Percentiles rank a stretch among this genome's conserved stretches.
Evolutionary conservation across 2,797 vertebrate genomes (phyloP).

Genomic region (Cossypha niveicapilla): DNA sequence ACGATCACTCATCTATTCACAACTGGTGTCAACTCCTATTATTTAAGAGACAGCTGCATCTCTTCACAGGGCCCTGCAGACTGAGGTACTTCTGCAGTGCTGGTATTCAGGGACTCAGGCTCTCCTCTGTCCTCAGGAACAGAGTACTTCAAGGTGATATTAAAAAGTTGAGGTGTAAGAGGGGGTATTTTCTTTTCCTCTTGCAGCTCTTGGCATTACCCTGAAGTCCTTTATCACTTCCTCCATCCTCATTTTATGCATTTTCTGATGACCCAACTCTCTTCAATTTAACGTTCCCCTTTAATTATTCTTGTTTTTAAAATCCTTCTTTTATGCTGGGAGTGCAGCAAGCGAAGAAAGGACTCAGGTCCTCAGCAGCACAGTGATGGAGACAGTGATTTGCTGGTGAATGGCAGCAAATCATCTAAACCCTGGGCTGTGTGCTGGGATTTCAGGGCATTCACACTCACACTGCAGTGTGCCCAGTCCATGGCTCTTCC

Average conservation of each 20-base stretch:
- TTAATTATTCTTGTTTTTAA: background rate
- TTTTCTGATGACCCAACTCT: background rate
- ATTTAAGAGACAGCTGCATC: conserved; percentile 14
- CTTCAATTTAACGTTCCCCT: background rate
- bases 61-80: background rate
- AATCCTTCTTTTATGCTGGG: background rate
- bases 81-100: background rate
- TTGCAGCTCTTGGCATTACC: background rate
- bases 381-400: background rate
- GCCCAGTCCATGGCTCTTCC: background rate
- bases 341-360: background rate
- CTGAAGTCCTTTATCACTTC: background rate
- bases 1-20: conserved; percentile 24
- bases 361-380: background rate
- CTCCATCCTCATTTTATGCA: background rate
- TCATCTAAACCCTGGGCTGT: background rate
- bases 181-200: background rate
- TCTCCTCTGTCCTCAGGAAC: background rate
- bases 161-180: background rate
- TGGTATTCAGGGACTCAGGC: background rate
- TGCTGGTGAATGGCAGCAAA: background rate
- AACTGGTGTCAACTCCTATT: conserved; percentile 11
- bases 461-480: fast-evolving
- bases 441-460: background rate
- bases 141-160: background rate